These are phyloP conservation scores for Gonioctena quinquepunctata DNA, from an alignment of 1,140 invertebrate species.

Conservation along the genomic window DNA sequence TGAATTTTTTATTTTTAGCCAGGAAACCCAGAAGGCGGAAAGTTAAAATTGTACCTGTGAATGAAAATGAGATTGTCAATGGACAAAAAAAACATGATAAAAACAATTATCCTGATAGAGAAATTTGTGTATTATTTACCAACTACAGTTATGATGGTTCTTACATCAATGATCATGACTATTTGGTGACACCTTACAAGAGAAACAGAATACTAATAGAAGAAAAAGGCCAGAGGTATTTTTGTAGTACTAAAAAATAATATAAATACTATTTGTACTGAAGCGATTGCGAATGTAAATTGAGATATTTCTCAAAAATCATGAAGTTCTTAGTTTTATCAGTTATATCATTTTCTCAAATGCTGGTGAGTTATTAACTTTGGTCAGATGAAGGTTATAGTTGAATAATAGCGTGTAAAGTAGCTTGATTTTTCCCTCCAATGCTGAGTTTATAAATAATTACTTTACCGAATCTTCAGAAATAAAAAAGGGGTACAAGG, in stretches of 20 bases:
- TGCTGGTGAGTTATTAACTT: no score
- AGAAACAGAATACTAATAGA: conserved; percentile 13
- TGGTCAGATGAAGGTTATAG: no score
- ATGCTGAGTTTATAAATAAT: no score
- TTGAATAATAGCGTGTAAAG: no score
- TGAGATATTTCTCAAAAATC: no score
- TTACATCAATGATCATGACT: conserved; percentile 35
- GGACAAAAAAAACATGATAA: neutral
- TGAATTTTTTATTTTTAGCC: neutral
- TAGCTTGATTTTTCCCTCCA: no score
- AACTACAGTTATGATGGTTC: conserved; percentile 22
- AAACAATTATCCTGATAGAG: neutral
- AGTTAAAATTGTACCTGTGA: neutral
- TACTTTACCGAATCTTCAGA: no score
- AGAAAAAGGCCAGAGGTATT: neutral
- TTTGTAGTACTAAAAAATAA: neutral
- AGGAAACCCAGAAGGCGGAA: neutral
- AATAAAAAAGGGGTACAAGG: no score
- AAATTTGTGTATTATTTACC: conserved; percentile 23
- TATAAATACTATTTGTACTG: neutral
- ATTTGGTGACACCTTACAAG: conserved; percentile 24
- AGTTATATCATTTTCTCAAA: no score
- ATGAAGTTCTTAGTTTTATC: no score
- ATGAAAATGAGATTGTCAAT: neutral
- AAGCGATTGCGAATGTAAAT: no score